Evolutionary conservation across 2,113 vertebrate species (phyloP), one percentile per base, ranked within the genome.

Genomic region (Pelmatolapia mariae): DNA sequence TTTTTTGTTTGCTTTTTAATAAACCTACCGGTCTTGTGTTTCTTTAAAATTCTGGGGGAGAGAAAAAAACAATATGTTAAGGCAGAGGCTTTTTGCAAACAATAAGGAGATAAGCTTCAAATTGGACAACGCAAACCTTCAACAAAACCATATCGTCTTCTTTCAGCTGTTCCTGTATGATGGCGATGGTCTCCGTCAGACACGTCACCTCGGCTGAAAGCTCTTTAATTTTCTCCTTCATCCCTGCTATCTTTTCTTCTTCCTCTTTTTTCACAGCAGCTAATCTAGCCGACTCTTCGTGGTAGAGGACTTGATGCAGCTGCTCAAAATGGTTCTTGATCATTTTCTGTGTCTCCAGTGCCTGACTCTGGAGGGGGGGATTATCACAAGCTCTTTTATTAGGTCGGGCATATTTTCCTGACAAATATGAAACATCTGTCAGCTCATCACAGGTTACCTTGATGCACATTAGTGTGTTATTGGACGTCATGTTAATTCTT

Each of bases 291-390:
- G 90, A 89, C 85, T 97, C 96, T 16, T 96, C 95, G 2, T 91
- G 68, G 10, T 81, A 8, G 15, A 97, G 95, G 73, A 91, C 84
- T 85, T 94, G 91, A 68, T 94, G 96, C 24, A 96, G 94, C 89
- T 95, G 85, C 80, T 95, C 88, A 52, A 97, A 97, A 73, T 95
- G 93, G 12, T 61, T 86, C 68, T 93, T 96, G 40, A 96, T 96
- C 53, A 56, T n/a, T 47, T n/a, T 90, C 63, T 95, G 92, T 12
- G 93, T 93, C 15, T 93, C 63, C 83, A 87, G 38, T 0, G 93
- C 57, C 81, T 97, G 96, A 80, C 15, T 85, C 96, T 97, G 6
- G 9, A 6, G 47, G 45, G 16, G 82, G 31, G 26, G 50, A 81
- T 38, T 2, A 56, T 61, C 11, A 38, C 2, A 79, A 13, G 80